Evolutionary conservation across 2,113 vertebrate genomes (phyloP).

Genomic region (Mustelus asterias): DNA sequence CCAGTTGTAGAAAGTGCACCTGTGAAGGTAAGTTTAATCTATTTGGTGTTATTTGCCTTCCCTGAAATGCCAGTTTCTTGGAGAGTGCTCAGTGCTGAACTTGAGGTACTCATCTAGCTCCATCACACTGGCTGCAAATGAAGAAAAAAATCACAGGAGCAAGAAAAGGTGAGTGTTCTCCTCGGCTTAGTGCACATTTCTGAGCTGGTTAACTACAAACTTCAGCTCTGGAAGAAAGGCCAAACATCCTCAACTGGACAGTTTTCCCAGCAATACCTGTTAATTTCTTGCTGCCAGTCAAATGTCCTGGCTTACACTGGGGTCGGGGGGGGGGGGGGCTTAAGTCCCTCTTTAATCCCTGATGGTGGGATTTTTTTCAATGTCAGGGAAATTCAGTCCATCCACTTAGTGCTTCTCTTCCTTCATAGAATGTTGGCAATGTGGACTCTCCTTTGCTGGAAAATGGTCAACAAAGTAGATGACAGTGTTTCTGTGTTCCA

Average conservation of each 20-base stretch:
- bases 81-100: not conserved
- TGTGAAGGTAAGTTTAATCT: not conserved
- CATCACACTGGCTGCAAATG: not conserved
- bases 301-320: no score
- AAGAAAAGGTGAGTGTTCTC: not conserved
- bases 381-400: not conserved
- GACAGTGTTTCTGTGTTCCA: not conserved
- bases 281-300: no score
- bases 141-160: not conserved
- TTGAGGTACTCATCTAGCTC: not conserved
- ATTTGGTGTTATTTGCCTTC: not conserved
- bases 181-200: not conserved
- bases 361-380: no score
- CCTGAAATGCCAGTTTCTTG: not conserved
- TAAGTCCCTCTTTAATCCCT: no score
- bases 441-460: not conserved
- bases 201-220: not conserved
- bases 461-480: not conserved
- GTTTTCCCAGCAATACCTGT: no score
- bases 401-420: not conserved
- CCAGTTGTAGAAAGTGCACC: not conserved
- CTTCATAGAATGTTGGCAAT: not conserved
- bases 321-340: no score
- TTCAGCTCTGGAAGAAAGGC: not conserved
- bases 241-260: no score